Conservation (phyloP, 2,797 vertebrate genomes). For the Lepidocolaptes lacrymiger region DNA sequence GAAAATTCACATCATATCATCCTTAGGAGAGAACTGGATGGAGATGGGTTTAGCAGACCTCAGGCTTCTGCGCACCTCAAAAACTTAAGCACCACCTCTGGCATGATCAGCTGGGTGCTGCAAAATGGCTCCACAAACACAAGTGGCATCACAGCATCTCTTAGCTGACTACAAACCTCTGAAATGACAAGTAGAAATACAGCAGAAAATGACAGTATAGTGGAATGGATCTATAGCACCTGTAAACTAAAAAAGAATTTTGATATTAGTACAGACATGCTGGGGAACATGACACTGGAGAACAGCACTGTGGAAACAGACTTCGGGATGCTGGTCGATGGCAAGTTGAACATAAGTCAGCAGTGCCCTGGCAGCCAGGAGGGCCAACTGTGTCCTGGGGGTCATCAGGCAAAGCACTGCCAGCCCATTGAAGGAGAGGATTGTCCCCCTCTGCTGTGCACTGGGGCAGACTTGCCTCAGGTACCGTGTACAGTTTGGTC, state of each 20-base stretch:
- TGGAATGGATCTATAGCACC: not conserved
- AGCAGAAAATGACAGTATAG: not conserved
- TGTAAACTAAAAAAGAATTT: not conserved
- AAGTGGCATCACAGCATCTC: not conserved
- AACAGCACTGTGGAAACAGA: accelerated
- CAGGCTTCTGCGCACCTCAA: not conserved
- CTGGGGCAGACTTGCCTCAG: accelerated
- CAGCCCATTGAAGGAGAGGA: accelerated
- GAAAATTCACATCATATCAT: not conserved
- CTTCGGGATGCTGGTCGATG: accelerated
- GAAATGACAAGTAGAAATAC: not conserved
- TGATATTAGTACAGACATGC: not conserved
- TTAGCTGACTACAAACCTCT: not conserved
- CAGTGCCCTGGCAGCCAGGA: not conserved
- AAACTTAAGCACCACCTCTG: not conserved
- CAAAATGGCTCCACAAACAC: not conserved
- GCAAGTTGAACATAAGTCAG: accelerated
- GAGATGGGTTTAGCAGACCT: not conserved
- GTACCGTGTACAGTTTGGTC: not conserved
- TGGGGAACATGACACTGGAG: not conserved
- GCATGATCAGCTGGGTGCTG: not conserved
- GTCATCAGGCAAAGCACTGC: accelerated
- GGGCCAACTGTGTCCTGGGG: accelerated
- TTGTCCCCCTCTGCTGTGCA: accelerated
- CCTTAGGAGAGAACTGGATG: not conserved